These are phyloP conservation scores for Prosopocoilus inquinatus DNA, from an alignment of 2,888 invertebrate species.

Conservation along the genomic window DNA sequence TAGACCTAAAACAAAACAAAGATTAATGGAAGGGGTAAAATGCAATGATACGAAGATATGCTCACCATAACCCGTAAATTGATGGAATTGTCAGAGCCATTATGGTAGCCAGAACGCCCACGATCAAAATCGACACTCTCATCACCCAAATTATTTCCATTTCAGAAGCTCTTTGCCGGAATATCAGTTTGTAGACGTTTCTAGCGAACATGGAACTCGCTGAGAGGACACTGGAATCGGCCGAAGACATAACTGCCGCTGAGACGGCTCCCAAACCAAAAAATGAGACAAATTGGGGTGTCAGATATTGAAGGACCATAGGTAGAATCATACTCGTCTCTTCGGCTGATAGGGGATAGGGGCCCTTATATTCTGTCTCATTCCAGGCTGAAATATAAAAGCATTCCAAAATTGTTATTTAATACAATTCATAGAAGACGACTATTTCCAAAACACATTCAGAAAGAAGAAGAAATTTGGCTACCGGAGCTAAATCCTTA, in stretches of 20 bases:
- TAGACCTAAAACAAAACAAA: constrained; percentile 63
- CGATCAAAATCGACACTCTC: constrained; percentile 87
- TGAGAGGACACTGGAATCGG: constrained; percentile 96
- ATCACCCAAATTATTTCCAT: constrained; percentile 97
- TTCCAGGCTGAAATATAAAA: constrained; percentile 78
- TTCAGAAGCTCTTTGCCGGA: constrained; percentile 94
- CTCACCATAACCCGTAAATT: constrained; percentile 94
- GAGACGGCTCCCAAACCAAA: constrained; percentile 98
- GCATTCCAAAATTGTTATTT: no score
- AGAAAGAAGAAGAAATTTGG: no score
- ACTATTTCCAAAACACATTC: no score
- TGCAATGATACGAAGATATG: background rate
- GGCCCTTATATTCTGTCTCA: constrained; percentile 81
- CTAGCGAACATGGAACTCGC: constrained; percentile 99
- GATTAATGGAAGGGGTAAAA: background rate
- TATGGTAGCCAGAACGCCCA: constrained; percentile 86
- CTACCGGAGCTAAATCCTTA: no score
- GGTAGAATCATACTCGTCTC: constrained; percentile 95
- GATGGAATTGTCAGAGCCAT: constrained; percentile 98
- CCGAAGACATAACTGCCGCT: constrained; percentile 99
- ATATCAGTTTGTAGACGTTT: constrained; percentile 96
- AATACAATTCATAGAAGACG: no score
- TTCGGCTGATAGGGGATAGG: constrained; percentile 68
- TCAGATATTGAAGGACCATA: constrained; percentile 94
- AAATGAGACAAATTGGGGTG: constrained; percentile 94